These are phyloP conservation scores for Tipula vernalis DNA, from an alignment of 2,888 invertebrate species.

Conservation along the genomic window DNA sequence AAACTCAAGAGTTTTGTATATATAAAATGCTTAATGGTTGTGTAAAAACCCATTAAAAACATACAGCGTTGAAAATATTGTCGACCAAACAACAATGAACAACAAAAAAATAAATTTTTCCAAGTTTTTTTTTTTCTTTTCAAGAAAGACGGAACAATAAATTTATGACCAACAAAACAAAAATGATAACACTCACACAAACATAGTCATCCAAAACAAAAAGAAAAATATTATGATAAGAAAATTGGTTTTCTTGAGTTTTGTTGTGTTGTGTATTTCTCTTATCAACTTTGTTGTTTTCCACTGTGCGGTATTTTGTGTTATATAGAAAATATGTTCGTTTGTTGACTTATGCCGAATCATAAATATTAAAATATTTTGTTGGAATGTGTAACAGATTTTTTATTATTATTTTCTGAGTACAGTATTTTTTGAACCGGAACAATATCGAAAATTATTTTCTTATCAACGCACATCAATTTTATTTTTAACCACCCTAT, in stretches of 20 bases:
- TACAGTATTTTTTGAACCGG: not conserved
- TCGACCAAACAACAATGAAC: not conserved
- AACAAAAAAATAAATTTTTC: not conserved
- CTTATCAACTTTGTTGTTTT: not conserved
- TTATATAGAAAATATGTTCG: not conserved
- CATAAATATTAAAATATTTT: not conserved
- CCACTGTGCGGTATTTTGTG: not conserved
- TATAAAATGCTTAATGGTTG: not conserved
- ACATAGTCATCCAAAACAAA: not conserved
- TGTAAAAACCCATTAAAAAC: constrained; percentile 4
- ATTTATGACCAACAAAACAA: not conserved
- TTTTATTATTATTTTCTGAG: not conserved
- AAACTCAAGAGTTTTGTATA: not conserved
- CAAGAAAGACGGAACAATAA: not conserved
- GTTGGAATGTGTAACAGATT: not conserved
- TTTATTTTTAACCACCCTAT: not conserved
- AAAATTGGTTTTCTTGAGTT: not conserved
- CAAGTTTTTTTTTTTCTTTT: not conserved
- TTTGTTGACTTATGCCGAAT: not conserved
- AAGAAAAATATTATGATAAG: not conserved
- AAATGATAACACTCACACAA: not conserved
- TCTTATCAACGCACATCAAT: not conserved
- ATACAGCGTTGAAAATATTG: not conserved
- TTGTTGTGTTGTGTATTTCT: not conserved
- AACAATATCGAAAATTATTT: not conserved